These are phyloP conservation scores for Copidosoma aretas DNA, from an alignment of 2,888 invertebrate genomes.

Conservation along the genomic window DNA sequence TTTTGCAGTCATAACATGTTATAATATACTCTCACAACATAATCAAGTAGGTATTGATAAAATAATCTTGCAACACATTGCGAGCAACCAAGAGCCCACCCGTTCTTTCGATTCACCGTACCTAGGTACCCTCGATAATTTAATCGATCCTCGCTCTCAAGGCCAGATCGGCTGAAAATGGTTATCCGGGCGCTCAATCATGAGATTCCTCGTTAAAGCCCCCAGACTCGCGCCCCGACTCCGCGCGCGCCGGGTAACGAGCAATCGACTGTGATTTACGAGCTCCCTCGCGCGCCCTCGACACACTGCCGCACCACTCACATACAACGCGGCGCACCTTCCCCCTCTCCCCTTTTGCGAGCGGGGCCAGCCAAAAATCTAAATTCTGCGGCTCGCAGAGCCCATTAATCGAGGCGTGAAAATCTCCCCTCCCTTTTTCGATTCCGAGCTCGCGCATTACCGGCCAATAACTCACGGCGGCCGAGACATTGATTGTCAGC, in stretches of 20 bases:
- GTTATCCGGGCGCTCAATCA: slow-evolving; percentile 4
- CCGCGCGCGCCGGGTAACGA: slow-evolving; percentile 2
- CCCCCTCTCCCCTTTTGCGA: neutral
- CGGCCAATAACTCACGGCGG: slow-evolving; percentile 59
- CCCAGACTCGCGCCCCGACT: slow-evolving; percentile 13
- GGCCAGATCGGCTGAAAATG: neutral
- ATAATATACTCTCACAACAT: no score
- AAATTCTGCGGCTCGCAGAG: neutral
- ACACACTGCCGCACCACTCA: neutral
- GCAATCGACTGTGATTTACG: slow-evolving; percentile 36
- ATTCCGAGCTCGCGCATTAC: slow-evolving; percentile 49
- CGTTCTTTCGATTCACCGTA: neutral
- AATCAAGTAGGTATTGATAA: no score
- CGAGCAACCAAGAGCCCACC: no score
- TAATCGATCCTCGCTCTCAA: neutral
- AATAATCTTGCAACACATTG: no score
- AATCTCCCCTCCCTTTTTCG: neutral
- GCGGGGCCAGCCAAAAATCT: no score
- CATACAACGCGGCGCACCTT: no score
- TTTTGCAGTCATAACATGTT: no score
- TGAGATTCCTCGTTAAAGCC: slow-evolving; percentile 29
- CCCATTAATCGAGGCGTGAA: neutral
- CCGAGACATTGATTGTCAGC: slow-evolving; percentile 62
- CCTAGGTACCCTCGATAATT: neutral
- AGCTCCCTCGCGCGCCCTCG: slow-evolving; percentile 4